Percentiles rank a stretch among this genome's conserved stretches.
phyloP scores from a whole-genome alignment of 2,888 invertebrate species.

The Candidula unifasciata region DNA sequence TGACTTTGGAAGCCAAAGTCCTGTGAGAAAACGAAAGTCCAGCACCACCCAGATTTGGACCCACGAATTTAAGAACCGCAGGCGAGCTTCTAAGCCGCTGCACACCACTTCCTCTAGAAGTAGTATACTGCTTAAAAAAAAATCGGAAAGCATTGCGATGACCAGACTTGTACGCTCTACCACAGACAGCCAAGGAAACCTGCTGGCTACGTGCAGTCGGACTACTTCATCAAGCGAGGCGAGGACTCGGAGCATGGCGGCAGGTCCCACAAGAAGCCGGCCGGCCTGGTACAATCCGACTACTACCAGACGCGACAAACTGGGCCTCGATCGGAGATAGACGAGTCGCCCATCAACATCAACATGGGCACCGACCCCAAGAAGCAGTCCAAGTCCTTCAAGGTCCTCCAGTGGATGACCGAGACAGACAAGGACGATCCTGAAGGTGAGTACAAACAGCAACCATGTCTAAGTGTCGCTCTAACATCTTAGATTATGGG shows the following conservation, averaged over 20 bases:
- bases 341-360: constrained; percentile 52
- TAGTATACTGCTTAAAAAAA: too few relatives aligned
- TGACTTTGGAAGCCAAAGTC: too few relatives aligned
- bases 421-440: constrained; percentile 62
- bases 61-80: too few relatives aligned
- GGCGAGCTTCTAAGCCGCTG: too few relatives aligned
- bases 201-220: constrained; percentile 44
- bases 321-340: constrained; percentile 49
- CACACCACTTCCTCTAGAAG: too few relatives aligned
- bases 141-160: too few relatives aligned
- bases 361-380: constrained; percentile 57
- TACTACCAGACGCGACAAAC: constrained; percentile 34
- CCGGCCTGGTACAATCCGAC: constrained; percentile 40
- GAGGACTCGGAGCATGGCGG: background rate
- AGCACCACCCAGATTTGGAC: too few relatives aligned
- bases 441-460: constrained; percentile 18
- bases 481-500: too few relatives aligned
- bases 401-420: constrained; percentile 71
- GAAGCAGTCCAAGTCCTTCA: constrained; percentile 70
- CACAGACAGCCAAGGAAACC: constrained; percentile 42
- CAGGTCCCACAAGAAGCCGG: constrained; percentile 23
- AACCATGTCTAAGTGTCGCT: too few relatives aligned
- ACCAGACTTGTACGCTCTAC: background rate
- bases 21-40: too few relatives aligned
- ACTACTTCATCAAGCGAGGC: constrained; percentile 35